Percentiles rank a stretch among this genome's conserved stretches.
These are phyloP conservation scores for Sylvia borin DNA, from an alignment of 2,797 vertebrate species.

Conservation along the genomic window DNA sequence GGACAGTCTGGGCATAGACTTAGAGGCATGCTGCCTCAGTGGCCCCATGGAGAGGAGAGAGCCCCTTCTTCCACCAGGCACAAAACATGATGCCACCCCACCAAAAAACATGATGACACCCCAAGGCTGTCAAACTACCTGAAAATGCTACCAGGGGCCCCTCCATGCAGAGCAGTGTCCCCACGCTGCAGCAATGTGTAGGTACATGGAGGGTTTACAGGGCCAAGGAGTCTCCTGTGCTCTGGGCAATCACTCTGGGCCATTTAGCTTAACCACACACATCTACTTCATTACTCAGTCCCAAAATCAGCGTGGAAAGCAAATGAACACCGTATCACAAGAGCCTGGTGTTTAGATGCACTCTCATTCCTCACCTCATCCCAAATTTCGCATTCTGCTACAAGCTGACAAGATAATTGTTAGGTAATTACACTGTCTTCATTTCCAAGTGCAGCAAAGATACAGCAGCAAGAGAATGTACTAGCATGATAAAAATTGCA, in stretches of 20 bases:
- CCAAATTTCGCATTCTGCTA: neutral
- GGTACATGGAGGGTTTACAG: fast-evolving
- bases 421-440: conserved; percentile 64
- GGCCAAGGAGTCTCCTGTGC: neutral
- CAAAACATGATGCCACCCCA: neutral
- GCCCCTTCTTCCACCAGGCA: neutral
- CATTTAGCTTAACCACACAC: neutral
- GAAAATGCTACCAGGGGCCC: neutral
- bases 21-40: neutral
- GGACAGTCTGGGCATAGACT: neutral
- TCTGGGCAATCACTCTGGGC: neutral
- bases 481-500: conserved; percentile 42
- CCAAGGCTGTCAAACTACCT: neutral
- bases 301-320: neutral
- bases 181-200: fast-evolving
- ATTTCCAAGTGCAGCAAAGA: conserved; percentile 43
- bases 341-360: neutral
- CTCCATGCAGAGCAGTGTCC: neutral
- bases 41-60: neutral
- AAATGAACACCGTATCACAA: neutral
- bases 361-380: neutral
- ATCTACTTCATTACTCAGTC: neutral
- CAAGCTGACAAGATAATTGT: conserved; percentile 68
- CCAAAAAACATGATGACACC: neutral
- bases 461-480: conserved; percentile 29